Evolutionary conservation across 2,113 vertebrate genomes (phyloP).

Genomic region (Cololabis saira): DNA sequence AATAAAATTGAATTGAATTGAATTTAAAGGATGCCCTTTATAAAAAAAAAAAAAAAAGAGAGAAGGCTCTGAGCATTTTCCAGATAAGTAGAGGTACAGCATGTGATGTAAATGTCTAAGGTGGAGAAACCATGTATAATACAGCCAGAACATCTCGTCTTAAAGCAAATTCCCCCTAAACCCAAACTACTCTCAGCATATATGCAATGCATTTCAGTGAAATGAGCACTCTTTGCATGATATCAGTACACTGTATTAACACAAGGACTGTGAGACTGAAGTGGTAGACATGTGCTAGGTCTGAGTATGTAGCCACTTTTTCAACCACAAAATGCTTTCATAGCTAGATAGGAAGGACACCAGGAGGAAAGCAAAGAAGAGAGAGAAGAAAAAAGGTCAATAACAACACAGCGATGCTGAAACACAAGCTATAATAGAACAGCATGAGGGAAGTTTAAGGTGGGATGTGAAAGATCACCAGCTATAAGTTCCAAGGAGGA

Average conservation of each 20-base stretch:
- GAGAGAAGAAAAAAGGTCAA: slow-evolving; percentile 37
- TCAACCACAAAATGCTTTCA: slow-evolving; percentile 19
- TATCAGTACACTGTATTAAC: slow-evolving; percentile 35
- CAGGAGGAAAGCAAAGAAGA: slow-evolving; percentile 31
- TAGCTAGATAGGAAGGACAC: slow-evolving; percentile 25
- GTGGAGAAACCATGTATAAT: background rate
- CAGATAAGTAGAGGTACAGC: slow-evolving; percentile 7
- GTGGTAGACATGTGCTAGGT: slow-evolving; percentile 18
- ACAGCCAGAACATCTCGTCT: background rate
- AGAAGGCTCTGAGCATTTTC: slow-evolving; percentile 30
- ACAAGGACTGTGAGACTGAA: slow-evolving; percentile 21
- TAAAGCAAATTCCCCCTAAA: background rate
- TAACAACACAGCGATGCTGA: slow-evolving; percentile 41
- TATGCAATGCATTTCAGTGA: slow-evolving; percentile 13
- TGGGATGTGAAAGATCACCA: slow-evolving; percentile 57
- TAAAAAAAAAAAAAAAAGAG: slow-evolving; percentile 1
- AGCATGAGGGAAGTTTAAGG: slow-evolving; percentile 61
- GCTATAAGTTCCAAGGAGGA: slow-evolving; percentile 51
- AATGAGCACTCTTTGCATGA: slow-evolving; percentile 5
- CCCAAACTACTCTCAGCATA: background rate
- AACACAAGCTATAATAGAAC: slow-evolving; percentile 52
- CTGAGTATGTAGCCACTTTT: slow-evolving; percentile 16
- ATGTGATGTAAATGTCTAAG: slow-evolving; percentile 29
- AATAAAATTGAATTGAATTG: too few species aligned
- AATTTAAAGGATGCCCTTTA: slow-evolving; percentile 19